Evolutionary conservation across 2,113 vertebrate species (phyloP), one percentile per base, ranked within the genome.

Genomic region (Anolis carolinensis): DNA sequence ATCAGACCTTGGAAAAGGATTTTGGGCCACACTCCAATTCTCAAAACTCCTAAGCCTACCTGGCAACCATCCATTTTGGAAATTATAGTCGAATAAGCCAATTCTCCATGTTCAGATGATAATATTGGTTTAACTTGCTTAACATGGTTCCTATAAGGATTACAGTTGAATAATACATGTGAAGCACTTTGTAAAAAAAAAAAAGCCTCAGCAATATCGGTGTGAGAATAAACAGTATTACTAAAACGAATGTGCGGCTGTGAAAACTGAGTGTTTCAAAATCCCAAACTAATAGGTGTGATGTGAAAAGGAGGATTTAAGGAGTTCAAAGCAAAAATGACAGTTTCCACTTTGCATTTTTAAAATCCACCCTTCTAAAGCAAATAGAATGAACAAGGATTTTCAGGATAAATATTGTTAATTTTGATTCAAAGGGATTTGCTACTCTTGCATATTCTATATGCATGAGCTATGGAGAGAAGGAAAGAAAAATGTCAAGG

Each of bases 261-360:
- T 32, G 67, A 52, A 52, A 32, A 44, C 36, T 48, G 39, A 82
- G 30, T 70, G 30, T 16, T 50, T 70, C 80, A 70, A 52, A 32
- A 82, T 50, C 30, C 21, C 34, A 30, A 62, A 30, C 25, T 81
- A 65, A 81, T n/a, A 68, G 34, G 63, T 67, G 30, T 8, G 30
- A 68, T 81, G 79, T 68, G 36, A 50, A 52, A 67, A 68, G 27
- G 25, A 48, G 63, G 63, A 18, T 50, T 81, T 81, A 81, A 25
- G 34, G 9, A 50, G 30, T 82, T 81, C 65, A 52, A 82, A 50
- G 30, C 5, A 30, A 70, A 50, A 50, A 39, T 44, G 10, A 39
- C 39, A 50, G 14, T 67, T 67, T 81, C 79, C 36, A 81, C 36
- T 81, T 81, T 65, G 25, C 79, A 68, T 81, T 50, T 44, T 68